These are phyloP conservation scores for Nothoprocta pentlandii DNA, from an alignment of 2,113 vertebrate species.

Conservation along the genomic window DNA sequence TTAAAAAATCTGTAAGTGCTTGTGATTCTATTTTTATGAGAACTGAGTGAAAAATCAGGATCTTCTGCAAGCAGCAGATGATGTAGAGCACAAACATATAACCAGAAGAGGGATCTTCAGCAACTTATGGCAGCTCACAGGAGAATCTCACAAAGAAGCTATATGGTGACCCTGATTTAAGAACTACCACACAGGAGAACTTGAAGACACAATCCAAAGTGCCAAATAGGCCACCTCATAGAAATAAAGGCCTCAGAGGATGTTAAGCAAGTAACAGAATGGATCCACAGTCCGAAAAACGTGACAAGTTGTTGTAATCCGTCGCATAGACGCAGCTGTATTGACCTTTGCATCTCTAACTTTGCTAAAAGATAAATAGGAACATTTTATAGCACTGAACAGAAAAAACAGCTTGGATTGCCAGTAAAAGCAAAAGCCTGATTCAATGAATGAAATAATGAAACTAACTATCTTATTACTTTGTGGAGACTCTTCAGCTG, in stretches of 20 bases:
- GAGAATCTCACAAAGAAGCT: neutral
- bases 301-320: neutral
- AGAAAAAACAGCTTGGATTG: neutral
- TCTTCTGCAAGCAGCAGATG: neutral
- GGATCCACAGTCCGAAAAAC: neutral
- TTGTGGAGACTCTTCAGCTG: conserved; percentile 30
- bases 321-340: neutral
- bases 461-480: conserved; percentile 7
- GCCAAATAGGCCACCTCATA: neutral
- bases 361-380: neutral
- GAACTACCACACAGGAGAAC: neutral
- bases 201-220: neutral
- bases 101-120: neutral
- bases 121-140: neutral
- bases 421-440: conserved; percentile 16
- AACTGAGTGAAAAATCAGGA: neutral
- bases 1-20: neutral
- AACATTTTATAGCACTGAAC: neutral
- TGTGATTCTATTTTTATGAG: neutral
- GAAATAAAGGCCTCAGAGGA: neutral
- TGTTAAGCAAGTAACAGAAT: neutral
- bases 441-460: conserved; percentile 15
- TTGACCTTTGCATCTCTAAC: neutral
- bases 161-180: neutral
- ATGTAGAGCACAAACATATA: neutral